These are phyloP conservation scores for Tachina grossa DNA, from an alignment of 2,888 invertebrate species.

Conservation along the genomic window DNA sequence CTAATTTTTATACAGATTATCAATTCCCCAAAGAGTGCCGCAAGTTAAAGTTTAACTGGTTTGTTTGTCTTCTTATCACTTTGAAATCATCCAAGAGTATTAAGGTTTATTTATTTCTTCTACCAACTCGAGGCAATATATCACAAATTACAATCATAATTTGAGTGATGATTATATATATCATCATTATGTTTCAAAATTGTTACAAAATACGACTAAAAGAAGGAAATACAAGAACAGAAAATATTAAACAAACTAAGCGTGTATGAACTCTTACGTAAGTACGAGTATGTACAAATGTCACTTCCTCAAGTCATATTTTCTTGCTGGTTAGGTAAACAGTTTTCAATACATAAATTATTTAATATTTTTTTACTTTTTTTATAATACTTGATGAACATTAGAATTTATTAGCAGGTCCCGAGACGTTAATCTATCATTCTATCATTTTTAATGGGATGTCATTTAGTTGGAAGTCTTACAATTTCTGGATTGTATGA, in stretches of 20 bases:
- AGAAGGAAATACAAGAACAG: not conserved
- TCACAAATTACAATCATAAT: constrained; percentile 55
- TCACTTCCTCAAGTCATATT: too few relatives aligned
- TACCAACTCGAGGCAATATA: constrained; percentile 37
- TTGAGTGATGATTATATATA: constrained; percentile 57
- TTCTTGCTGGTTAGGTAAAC: not conserved
- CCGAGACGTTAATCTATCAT: constrained; percentile 50
- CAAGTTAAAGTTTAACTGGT: constrained; percentile 4
- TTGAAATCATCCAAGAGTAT: constrained; percentile 27
- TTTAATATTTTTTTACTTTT: not conserved
- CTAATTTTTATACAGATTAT: not conserved
- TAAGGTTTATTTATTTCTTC: constrained; percentile 15
- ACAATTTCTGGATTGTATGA: not conserved
- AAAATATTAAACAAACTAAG: constrained; percentile 4
- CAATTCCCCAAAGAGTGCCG: constrained; percentile 12
- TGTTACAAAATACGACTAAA: not conserved
- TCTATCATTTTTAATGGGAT: too few relatives aligned
- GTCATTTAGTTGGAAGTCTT: constrained; percentile 5
- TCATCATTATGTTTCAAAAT: constrained; percentile 19
- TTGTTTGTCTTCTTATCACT: not conserved
- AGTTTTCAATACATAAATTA: not conserved
- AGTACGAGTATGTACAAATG: not conserved
- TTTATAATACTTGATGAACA: not conserved
- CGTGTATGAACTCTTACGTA: not conserved
- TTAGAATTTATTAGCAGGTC: constrained; percentile 43